Conservation (phyloP, 2,888 invertebrate genomes). For the Sphaeridia pumilis region DNA sequence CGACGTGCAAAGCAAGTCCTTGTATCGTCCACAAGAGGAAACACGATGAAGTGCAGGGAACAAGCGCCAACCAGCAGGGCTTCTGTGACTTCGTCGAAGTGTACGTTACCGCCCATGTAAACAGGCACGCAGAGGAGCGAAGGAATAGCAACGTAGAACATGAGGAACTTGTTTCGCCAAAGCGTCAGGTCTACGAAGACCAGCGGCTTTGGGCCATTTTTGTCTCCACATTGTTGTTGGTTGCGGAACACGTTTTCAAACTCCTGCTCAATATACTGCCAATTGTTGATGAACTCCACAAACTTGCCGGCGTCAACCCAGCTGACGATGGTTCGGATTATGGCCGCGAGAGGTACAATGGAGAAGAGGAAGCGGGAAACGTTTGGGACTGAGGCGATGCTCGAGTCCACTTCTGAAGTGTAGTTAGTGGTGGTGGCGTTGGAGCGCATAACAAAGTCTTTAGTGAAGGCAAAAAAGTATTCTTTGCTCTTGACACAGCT, state of each 20-base stretch:
- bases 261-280: neutral
- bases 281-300: slow-evolving; percentile 1
- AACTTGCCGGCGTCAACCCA: neutral
- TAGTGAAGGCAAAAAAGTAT: slow-evolving; percentile 1
- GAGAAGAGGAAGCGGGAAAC: neutral
- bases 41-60: neutral
- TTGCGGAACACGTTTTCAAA: neutral
- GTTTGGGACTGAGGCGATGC: neutral
- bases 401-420: neutral
- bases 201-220: neutral
- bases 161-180: slow-evolving; percentile 1
- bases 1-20: neutral
- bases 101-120: slow-evolving; percentile 3
- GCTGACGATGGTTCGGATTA: neutral
- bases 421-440: neutral
- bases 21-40: neutral
- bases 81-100: neutral
- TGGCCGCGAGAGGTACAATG: neutral
- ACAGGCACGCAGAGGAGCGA: neutral
- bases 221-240: neutral
- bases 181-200: neutral
- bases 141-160: neutral
- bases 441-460: too few species aligned
- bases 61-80: neutral
- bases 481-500: slow-evolving; percentile 1